A percentile compares a stretch with the other conserved stretches of the same genome.
Conservation (phyloP, 2,888 invertebrate species). For the Polydrusus tereticollis region DNA sequence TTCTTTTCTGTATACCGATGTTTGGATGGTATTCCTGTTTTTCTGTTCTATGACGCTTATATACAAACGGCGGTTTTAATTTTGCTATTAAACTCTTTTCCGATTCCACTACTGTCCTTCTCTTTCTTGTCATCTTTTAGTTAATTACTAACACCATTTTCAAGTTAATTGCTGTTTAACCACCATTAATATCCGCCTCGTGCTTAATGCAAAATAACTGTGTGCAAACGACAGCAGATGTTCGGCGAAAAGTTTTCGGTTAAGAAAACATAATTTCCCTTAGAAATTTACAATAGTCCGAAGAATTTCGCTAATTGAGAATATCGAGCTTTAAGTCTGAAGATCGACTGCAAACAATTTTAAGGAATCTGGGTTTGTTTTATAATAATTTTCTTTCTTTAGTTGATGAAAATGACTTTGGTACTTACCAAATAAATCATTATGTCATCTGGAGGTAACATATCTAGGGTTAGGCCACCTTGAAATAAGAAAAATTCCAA, state of each 20-base stretch:
- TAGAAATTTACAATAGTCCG: neutral
- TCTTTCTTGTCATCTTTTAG: constrained; percentile 1
- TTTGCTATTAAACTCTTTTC: neutral
- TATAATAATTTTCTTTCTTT: neutral
- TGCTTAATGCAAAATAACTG: constrained; percentile 13
- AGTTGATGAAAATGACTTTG: too few species aligned
- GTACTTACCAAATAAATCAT: too few species aligned
- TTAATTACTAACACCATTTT: constrained; percentile 7
- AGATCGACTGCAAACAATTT: neutral
- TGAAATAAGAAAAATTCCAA: too few species aligned
- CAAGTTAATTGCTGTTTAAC: constrained; percentile 10
- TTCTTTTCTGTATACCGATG: too few species aligned
- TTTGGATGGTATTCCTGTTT: too few species aligned
- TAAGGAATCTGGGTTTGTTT: neutral
- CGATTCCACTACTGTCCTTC: neutral
- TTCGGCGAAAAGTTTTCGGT: constrained; percentile 20
- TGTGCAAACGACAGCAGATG: constrained; percentile 36
- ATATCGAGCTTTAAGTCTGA: neutral
- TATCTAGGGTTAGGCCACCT: too few species aligned
- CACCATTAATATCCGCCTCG: constrained; percentile 11
- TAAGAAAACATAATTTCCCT: constrained; percentile 20
- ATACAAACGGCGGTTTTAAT: too few species aligned
- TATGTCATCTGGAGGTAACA: too few species aligned
- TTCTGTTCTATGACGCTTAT: too few species aligned
- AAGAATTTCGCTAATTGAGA: neutral